A percentile compares a stretch with the other conserved stretches of the same genome.
Evolutionary conservation across 2,797 vertebrate genomes (phyloP).

Genomic region (Coregonus ussuriensis): DNA sequence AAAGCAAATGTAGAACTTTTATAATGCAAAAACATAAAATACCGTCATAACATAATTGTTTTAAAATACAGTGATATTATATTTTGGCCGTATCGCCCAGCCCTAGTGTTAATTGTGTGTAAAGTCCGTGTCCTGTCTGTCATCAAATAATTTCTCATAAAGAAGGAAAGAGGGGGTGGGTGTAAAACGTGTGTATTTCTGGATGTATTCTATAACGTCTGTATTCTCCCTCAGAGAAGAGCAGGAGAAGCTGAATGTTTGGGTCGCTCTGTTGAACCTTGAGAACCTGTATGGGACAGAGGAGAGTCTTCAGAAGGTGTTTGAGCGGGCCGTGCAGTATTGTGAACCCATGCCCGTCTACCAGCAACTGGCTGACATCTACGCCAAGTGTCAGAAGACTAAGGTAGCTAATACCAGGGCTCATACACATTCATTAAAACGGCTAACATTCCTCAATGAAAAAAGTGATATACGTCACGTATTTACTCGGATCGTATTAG

Average conservation of each 20-base stretch:
- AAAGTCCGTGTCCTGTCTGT: neutral
- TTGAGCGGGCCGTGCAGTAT: slow-evolving; percentile 92
- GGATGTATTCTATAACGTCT: neutral
- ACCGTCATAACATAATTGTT: too few species aligned
- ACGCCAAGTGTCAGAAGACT: slow-evolving; percentile 86
- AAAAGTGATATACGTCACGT: neutral
- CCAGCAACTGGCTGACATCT: slow-evolving; percentile 93
- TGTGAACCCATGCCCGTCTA: slow-evolving; percentile 93
- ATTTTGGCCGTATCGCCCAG: too few species aligned
- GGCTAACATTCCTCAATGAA: neutral
- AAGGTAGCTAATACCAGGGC: slow-evolving; percentile 73
- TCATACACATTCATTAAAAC: neutral
- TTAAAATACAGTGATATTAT: too few species aligned
- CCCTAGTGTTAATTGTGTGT: neutral
- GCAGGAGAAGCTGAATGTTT: slow-evolving; percentile 97
- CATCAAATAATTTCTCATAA: too few species aligned
- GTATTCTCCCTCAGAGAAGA: slow-evolving; percentile 82
- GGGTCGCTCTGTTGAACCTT: slow-evolving; percentile 94
- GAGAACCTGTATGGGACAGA: slow-evolving; percentile 97
- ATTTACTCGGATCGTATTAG: neutral
- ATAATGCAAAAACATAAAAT: too few species aligned
- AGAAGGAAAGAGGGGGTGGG: too few species aligned
- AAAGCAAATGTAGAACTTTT: too few species aligned
- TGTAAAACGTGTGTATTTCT: too few species aligned
- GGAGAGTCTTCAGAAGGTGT: slow-evolving; percentile 88